These are phyloP conservation scores for Lepisosteus osseus DNA, from an alignment of 2,113 vertebrate genomes.

Conservation along the genomic window DNA sequence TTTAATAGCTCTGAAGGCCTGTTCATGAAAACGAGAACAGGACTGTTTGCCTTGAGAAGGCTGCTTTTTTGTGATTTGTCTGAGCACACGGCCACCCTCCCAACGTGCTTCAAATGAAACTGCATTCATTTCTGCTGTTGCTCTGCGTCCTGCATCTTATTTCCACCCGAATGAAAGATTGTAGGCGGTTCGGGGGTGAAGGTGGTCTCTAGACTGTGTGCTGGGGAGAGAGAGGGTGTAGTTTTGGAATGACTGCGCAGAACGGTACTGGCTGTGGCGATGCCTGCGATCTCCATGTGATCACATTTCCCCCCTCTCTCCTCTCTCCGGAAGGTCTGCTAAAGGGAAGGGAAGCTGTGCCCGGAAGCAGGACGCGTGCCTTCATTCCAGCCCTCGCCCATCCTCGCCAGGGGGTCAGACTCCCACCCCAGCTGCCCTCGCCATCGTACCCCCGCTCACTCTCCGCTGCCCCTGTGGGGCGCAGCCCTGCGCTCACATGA, in stretches of 20 bases:
- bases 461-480: slow-evolving; percentile 77
- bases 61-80: background rate
- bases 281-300: too few species aligned
- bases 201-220: too few species aligned
- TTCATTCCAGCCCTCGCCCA: slow-evolving; percentile 97
- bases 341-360: slow-evolving; percentile 79
- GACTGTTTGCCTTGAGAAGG: background rate
- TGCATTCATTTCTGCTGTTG: background rate
- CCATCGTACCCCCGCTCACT: slow-evolving; percentile 80
- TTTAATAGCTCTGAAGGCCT: background rate
- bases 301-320: slow-evolving; percentile 6
- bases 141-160: background rate
- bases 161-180: background rate
- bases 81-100: too few species aligned
- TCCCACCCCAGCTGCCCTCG: slow-evolving; percentile 61
- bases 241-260: background rate
- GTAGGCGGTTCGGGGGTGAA: too few species aligned
- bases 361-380: slow-evolving; percentile 86
- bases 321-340: slow-evolving; percentile 84
- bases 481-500: slow-evolving; percentile 84
- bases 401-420: slow-evolving; percentile 79
- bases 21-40: background rate
- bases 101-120: too few species aligned
- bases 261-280: too few species aligned
- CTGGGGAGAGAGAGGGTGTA: background rate